Base-by-base conservation (phyloP, 2,113 vertebrate genomes). In the Alethe castanea region DNA sequence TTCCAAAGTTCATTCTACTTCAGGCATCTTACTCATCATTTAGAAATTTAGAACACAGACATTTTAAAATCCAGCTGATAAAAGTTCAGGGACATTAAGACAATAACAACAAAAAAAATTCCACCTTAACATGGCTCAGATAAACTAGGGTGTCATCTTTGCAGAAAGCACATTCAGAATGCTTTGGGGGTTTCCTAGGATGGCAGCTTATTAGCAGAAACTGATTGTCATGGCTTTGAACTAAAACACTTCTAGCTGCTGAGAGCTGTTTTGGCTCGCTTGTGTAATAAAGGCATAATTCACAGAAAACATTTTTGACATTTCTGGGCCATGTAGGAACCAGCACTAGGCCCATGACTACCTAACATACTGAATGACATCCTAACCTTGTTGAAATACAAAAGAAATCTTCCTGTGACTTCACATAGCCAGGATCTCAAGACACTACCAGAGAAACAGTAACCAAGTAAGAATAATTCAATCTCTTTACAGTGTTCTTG, bases 171-270 rank as follows among this genome's bases (percentile, higher is more conserved):
- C 50, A 60, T 61, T 61, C 56, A 44, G 26, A 84, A 88, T 29
- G 40, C 67, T 70, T 80, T 65, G 60, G 61, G 38, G 56, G 17
- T 23, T 90, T 93, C 53, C 36, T 38, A 70, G 77, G 80, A 93
- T 47, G 61, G 77, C 81, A 93, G 76, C 67, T 94, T 91, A 96
- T 94, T 92, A 96, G 56, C 33, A 88, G 77, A 91, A 96, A 96
- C 36, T 57, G 50, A 95, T 72, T 92, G 86, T 53, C 77, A 54
- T 25, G 24, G 45, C 80, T 91, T 90, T 90, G 61, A 95, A 89
- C 79, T 52, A 78, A 81, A 94, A 42, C 45, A 38, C 52, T 88
- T 86, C 56, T 15, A 52, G 42, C 48, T 94, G 88, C 61, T 33
- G 29, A 80, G 78, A 89, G 81, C 44, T 74, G 60, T 53, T 95